phyloP scores from a whole-genome alignment of 2,888 invertebrate genomes.

The Parasteatoda lunata region DNA sequence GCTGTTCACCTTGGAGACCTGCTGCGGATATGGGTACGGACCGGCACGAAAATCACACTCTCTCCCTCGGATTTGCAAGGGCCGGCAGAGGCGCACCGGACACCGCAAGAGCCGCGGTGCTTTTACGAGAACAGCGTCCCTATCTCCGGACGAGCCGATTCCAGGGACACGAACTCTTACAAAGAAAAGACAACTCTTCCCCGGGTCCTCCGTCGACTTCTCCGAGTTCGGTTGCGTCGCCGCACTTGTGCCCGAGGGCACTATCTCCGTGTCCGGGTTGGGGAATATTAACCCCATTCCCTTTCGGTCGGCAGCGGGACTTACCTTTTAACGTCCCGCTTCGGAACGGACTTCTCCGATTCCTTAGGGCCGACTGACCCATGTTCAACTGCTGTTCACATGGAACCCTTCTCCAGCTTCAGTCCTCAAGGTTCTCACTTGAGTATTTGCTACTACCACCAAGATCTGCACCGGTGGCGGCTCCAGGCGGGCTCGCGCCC shows the following conservation, averaged over 20 bases:
- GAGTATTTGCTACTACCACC: too few relatives aligned
- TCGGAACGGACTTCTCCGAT: slow-evolving; percentile 20
- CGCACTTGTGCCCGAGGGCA: too few relatives aligned
- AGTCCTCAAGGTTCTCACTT: slow-evolving; percentile 38
- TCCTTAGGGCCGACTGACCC: slow-evolving; percentile 50
- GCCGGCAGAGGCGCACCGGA: too few relatives aligned
- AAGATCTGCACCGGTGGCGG: too few relatives aligned
- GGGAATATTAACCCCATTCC: too few relatives aligned
- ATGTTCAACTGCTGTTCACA: slow-evolving; percentile 55
- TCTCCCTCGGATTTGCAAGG: slow-evolving; percentile 17
- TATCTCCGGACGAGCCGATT: slow-evolving; percentile 75
- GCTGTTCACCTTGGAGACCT: slow-evolving; percentile 84
- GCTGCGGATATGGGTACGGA: slow-evolving; percentile 80
- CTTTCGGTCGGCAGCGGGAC: too few relatives aligned
- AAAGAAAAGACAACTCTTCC: slow-evolving; percentile 73
- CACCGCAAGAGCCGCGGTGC: slow-evolving; percentile 73
- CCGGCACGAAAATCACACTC: slow-evolving; percentile 57
- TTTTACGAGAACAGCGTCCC: slow-evolving; percentile 73
- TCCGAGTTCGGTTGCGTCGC: too few relatives aligned
- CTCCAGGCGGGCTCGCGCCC: too few relatives aligned
- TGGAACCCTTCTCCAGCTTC: slow-evolving; percentile 51
- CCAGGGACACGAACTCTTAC: slow-evolving; percentile 74
- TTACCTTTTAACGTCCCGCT: too few relatives aligned
- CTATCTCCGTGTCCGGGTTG: too few relatives aligned
- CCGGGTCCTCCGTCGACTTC: too few relatives aligned